Percentiles rank a stretch among this genome's conserved stretches.
Conservation (phyloP, 2,797 vertebrate genomes). For the Eulemur coronatus region DNA sequence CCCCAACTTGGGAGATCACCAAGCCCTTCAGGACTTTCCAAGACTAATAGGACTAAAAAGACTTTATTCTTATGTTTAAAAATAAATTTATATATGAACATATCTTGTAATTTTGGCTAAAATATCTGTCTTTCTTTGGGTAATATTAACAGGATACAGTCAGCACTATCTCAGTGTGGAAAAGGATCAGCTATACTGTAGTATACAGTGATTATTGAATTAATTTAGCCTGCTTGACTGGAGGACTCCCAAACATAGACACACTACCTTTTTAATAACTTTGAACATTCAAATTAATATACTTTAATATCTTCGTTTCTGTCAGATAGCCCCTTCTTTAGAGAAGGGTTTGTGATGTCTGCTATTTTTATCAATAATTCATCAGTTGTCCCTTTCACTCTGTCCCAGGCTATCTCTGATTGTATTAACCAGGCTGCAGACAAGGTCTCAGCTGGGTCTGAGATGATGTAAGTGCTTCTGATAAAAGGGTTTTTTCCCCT, state of each 20-base stretch:
- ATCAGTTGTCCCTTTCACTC: background rate
- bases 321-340: background rate
- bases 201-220: background rate
- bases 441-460: background rate
- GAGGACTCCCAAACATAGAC: background rate
- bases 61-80: constrained; percentile 17
- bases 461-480: background rate
- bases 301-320: background rate
- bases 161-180: background rate
- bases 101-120: background rate
- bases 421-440: background rate
- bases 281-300: background rate
- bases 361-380: background rate
- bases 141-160: background rate
- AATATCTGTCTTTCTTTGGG: background rate
- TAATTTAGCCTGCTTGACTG: background rate
- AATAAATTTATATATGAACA: background rate
- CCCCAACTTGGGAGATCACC: background rate
- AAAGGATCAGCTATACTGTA: background rate
- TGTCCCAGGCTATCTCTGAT: background rate
- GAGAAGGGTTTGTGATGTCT: background rate
- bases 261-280: background rate
- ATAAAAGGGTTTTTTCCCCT: background rate
- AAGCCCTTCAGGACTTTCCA: background rate
- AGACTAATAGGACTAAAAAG: background rate